These are phyloP conservation scores for Zygothrica quintamaculata DNA, from an alignment of 2,888 invertebrate species.

Conservation along the genomic window DNA sequence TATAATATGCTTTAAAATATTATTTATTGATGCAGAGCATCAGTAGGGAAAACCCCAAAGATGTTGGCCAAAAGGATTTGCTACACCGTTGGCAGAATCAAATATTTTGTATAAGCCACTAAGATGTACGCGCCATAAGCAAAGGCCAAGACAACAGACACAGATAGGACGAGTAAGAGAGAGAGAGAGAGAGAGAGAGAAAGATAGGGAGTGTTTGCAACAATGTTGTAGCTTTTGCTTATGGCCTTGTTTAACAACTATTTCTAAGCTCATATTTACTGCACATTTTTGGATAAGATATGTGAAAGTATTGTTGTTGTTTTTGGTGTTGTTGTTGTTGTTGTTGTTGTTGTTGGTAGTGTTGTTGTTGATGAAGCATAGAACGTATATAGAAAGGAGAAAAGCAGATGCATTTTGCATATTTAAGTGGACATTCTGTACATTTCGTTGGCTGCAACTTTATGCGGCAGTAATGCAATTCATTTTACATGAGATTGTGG, in stretches of 20 bases:
- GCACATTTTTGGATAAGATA: slow-evolving; percentile 27
- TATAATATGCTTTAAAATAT: no score
- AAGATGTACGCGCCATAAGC: slow-evolving; percentile 36
- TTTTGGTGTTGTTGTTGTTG: slow-evolving; percentile 18
- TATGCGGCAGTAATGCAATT: slow-evolving; percentile 28
- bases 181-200: not conserved
- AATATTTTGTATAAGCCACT: slow-evolving; percentile 57
- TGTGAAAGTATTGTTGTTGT: slow-evolving; percentile 7
- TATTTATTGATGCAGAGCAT: not conserved
- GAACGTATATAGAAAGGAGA: slow-evolving; percentile 1
- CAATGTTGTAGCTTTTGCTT: slow-evolving; percentile 32
- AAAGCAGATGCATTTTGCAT: slow-evolving; percentile 35
- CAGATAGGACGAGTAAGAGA: not conserved
- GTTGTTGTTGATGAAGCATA: slow-evolving; percentile 15
- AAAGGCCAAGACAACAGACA: slow-evolving; percentile 13
- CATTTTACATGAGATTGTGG: slow-evolving; percentile 23
- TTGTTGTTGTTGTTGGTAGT: slow-evolving; percentile 7
- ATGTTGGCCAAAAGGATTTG: slow-evolving; percentile 27
- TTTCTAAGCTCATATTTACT: slow-evolving; percentile 50
- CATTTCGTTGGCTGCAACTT: slow-evolving; percentile 13
- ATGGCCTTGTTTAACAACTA: slow-evolving; percentile 42
- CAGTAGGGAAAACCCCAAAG: not conserved
- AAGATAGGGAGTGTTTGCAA: slow-evolving; percentile 32
- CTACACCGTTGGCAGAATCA: no score
- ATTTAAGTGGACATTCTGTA: slow-evolving; percentile 15